phyloP scores from a whole-genome alignment of 1,140 invertebrate genomes.

The Hormaphis cornu region DNA sequence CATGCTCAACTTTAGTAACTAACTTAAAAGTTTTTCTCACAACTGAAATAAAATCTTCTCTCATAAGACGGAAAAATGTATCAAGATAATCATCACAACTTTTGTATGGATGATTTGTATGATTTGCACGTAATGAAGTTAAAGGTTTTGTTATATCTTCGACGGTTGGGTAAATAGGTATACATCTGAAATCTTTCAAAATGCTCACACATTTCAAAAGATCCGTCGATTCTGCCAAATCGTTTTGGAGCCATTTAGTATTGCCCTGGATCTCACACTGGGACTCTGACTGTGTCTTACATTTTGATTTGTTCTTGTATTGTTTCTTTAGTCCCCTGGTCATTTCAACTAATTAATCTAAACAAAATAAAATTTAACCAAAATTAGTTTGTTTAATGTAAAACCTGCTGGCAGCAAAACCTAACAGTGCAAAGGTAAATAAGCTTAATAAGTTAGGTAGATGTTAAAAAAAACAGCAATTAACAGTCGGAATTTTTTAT shows the following conservation, averaged over 20 bases:
- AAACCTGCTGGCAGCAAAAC: too few species aligned
- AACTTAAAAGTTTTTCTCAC: constrained; percentile 45
- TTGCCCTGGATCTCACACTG: too few species aligned
- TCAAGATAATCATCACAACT: constrained; percentile 63
- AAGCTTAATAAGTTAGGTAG: too few species aligned
- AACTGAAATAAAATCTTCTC: constrained; percentile 61
- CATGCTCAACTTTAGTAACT: not conserved
- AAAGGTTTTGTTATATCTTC: constrained; percentile 26
- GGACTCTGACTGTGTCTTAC: too few species aligned
- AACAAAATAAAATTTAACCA: too few species aligned
- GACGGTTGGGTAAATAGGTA: constrained; percentile 32
- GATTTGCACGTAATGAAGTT: constrained; percentile 48
- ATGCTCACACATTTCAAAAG: not conserved
- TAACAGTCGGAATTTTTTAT: too few species aligned
- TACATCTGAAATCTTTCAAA: constrained; percentile 25
- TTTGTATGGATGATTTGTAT: constrained; percentile 51
- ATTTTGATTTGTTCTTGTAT: too few species aligned
- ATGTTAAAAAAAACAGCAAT: too few species aligned
- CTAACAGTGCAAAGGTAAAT: too few species aligned
- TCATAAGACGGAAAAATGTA: constrained; percentile 61
- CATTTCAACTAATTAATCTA: too few species aligned
- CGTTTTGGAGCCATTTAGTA: constrained; percentile 10
- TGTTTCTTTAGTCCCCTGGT: too few species aligned
- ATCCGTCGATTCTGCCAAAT: not conserved
- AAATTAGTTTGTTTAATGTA: too few species aligned